Base-by-base conservation (phyloP, 1,140 invertebrate genomes). In the Ctenoplectra terminalis region DNA sequence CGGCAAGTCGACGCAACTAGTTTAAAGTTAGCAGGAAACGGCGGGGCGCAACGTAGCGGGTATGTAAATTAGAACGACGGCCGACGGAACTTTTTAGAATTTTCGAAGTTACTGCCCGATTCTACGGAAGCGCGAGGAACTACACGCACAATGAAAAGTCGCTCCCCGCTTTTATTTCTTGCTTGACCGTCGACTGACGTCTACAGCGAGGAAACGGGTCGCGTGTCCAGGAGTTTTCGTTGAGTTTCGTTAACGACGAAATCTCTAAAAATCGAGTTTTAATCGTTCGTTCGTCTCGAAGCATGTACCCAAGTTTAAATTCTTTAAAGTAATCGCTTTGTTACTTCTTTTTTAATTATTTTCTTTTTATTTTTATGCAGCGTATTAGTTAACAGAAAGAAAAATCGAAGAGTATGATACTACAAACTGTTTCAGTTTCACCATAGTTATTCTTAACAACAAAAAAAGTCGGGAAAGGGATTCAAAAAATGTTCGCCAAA, bases 1-100 rank as follows among this genome's bases (percentile, higher is more conserved):
- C 67, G 77, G 69, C 43, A 73, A 80, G 69, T 73, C 70, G 56
- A 73, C 67, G 77, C 77, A 63, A 63, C 58, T 73, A 73, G 77
- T 73, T 80, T 73, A 64, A 80, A 64, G 69, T 73, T 72, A 48
- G 15, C 17, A 6, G 11, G 8, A n/a, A 37, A 11, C 3, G 31
- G 15, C 56, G 52, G 23, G 54, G 43, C 34, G 52, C 20, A 9
- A 5, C 34, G 52, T 11, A 54, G 29, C 15, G 66, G 15, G 31
- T 34, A 20, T 46, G 77, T 52, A 80, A 73, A 80, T 80, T 72
- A 61, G 67, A 61, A 13, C 29, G 29, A 37, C 66, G 46, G 23
- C 37, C n/a, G 15, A 9, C 15, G 20, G 17, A 75, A 64, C 60
- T 73, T 43, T 54, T 73, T 13, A 17, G 43, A 40, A 71, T 26